Percentiles rank a stretch among this genome's conserved stretches.
Conservation (phyloP, 1,140 invertebrate genomes). For the Lithobius niger region DNA sequence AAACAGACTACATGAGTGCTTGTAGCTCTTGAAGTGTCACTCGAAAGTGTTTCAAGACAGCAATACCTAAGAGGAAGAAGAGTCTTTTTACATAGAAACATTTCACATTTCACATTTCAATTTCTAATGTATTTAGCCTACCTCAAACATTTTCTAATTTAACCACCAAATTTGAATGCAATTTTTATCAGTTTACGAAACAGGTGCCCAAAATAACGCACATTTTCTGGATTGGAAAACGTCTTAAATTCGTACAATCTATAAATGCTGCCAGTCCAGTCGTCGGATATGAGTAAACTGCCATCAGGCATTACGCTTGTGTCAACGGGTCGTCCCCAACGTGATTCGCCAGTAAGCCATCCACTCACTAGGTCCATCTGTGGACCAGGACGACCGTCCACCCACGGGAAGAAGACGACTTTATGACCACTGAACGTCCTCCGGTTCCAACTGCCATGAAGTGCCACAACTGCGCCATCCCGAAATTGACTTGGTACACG, state of each 20-base stretch:
- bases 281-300: not conserved
- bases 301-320: not conserved
- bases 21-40: too few species aligned
- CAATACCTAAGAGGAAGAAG: too few species aligned
- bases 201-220: too few species aligned
- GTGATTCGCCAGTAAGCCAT: not conserved
- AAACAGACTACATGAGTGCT: too few species aligned
- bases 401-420: not conserved
- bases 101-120: too few species aligned
- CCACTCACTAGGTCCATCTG: not conserved
- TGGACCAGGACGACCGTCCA: not conserved
- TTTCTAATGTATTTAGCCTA: too few species aligned
- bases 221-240: too few species aligned
- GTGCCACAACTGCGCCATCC: not conserved
- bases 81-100: too few species aligned
- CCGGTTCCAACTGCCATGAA: slow-evolving; percentile 6
- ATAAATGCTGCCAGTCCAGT: not conserved
- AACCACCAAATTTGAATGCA: too few species aligned
- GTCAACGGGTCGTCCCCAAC: slow-evolving; percentile 7
- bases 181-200: too few species aligned
- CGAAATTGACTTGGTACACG: not conserved
- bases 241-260: not conserved
- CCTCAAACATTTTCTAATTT: too few species aligned
- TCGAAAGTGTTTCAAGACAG: too few species aligned
- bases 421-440: not conserved